A percentile compares a stretch with the other conserved stretches of the same genome.
Conservation (phyloP, 2,113 vertebrate species). For the Cyanocitta stelleri region DNA sequence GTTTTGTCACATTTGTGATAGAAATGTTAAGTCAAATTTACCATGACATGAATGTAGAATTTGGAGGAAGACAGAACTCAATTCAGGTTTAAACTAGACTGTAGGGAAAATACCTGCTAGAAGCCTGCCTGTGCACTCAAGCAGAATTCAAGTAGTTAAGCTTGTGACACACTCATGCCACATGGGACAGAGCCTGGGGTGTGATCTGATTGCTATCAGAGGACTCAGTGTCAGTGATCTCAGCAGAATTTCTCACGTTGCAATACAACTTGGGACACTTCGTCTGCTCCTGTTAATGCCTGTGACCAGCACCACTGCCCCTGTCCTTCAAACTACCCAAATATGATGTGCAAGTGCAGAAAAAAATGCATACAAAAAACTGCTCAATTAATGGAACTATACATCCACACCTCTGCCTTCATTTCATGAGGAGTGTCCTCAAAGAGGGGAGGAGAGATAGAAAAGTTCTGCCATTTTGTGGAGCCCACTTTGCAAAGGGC, state of each 20-base stretch:
- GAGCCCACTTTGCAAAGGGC: background rate
- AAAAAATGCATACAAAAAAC: background rate
- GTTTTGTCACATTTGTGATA: background rate
- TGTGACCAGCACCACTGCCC: background rate
- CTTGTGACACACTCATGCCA: background rate
- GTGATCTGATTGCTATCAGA: background rate
- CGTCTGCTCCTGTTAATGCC: background rate
- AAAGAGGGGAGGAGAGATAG: background rate
- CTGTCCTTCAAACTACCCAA: background rate
- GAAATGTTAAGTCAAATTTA: background rate
- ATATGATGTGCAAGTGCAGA: background rate
- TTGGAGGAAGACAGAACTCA: background rate
- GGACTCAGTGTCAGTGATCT: background rate
- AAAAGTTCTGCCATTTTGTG: background rate
- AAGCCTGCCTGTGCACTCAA: background rate
- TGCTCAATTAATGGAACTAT: fast-evolving
- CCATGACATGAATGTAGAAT: fast-evolving
- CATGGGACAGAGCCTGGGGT: background rate
- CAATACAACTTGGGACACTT: background rate
- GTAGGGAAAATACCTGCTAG: background rate
- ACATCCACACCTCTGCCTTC: background rate
- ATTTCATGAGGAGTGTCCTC: background rate
- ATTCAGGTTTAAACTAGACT: background rate
- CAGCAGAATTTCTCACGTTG: background rate
- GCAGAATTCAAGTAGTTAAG: background rate